Conservation (phyloP, 2,797 vertebrate genomes). For the Podargus strigoides region DNA sequence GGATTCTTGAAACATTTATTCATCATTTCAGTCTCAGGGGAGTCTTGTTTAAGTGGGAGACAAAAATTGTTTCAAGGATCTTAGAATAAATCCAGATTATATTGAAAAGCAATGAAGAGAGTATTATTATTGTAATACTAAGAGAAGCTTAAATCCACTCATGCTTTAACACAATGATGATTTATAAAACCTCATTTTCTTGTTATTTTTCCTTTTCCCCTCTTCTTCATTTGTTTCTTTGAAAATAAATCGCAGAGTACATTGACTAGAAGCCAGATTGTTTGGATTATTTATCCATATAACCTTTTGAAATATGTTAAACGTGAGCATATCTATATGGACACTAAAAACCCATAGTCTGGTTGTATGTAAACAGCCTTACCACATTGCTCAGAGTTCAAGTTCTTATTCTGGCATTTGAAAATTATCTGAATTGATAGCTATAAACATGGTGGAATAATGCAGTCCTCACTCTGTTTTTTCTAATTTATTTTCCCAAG, state of each 20-base stretch:
- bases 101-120: not conserved
- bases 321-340: not conserved
- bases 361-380: not conserved
- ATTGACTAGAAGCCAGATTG: not conserved
- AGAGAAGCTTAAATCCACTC: not conserved
- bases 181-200: not conserved
- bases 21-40: not conserved
- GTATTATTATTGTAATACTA: not conserved
- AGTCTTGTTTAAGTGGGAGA: not conserved
- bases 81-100: not conserved
- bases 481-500: not conserved
- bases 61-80: not conserved
- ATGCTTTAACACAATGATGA: not conserved
- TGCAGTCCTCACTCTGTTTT: not conserved
- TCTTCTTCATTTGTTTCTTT: not conserved
- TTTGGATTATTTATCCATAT: not conserved
- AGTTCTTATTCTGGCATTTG: not conserved
- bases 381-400: not conserved
- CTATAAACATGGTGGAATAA: not conserved
- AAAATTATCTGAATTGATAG: not conserved
- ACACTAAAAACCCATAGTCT: not conserved
- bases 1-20: not conserved
- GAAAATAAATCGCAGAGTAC: not conserved
- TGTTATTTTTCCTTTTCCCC: not conserved
- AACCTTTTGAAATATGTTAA: not conserved